Evolutionary conservation across 2,888 invertebrate genomes (phyloP).

Genomic region (Agrochola circellaris): DNA sequence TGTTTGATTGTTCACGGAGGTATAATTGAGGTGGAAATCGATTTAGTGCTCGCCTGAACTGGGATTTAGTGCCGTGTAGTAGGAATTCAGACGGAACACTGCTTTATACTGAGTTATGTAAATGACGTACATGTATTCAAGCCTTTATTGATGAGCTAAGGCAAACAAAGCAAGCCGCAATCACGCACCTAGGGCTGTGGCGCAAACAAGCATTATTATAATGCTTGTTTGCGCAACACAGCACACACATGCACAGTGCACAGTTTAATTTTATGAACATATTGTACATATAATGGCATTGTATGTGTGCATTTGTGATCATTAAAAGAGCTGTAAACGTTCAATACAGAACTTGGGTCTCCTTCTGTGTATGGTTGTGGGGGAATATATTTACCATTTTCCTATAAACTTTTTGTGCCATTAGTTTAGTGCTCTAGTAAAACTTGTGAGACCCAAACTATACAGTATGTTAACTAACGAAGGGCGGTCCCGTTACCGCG

Average conservation of each 20-base stretch:
- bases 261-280: too few relatives aligned
- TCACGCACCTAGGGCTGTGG: constrained; percentile 26
- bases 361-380: too few relatives aligned
- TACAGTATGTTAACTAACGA: too few relatives aligned
- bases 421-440: neutral
- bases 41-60: constrained; percentile 26
- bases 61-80: constrained; percentile 26
- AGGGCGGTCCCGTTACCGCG: too few relatives aligned
- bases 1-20: constrained; percentile 39
- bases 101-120: constrained; percentile 27
- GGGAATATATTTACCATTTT: neutral
- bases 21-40: constrained; percentile 36
- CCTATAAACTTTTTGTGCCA: neutral
- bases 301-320: neutral
- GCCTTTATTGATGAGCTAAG: constrained; percentile 43
- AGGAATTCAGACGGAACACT: constrained; percentile 25
- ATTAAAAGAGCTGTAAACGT: neutral
- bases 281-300: too few relatives aligned
- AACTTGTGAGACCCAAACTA: neutral
- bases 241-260: too few relatives aligned
- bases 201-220: constrained; percentile 2
- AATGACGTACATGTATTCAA: constrained; percentile 39
- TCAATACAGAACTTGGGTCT: neutral
- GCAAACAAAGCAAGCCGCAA: constrained; percentile 42
- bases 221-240: too few relatives aligned